These are phyloP conservation scores for Cerastis rubricosa DNA, from an alignment of 2,888 invertebrate genomes.

Conservation along the genomic window DNA sequence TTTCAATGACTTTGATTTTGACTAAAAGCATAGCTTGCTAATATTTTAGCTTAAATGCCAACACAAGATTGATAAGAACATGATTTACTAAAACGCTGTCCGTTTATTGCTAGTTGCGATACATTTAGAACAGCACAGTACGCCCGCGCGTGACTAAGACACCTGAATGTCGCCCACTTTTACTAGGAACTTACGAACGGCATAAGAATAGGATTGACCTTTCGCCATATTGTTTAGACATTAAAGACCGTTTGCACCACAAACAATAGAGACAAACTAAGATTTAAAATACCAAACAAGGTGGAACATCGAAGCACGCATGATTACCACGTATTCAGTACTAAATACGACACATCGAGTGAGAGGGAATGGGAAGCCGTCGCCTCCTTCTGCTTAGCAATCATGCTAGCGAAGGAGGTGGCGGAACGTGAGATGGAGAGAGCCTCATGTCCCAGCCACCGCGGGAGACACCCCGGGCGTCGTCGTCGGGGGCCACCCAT, in stretches of 20 bases:
- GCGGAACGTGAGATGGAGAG: too few species aligned
- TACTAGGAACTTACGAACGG: conserved; percentile 28
- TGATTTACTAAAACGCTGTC: conserved; percentile 14
- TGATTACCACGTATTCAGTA: too few species aligned
- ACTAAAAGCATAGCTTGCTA: too few species aligned
- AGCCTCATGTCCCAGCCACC: too few species aligned
- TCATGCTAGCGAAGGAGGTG: too few species aligned
- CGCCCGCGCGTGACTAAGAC: conserved; percentile 50
- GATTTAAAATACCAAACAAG: background rate
- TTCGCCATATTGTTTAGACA: conserved; percentile 26
- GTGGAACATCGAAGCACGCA: background rate
- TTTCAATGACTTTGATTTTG: too few species aligned
- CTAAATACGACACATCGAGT: too few species aligned
- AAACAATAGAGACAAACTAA: background rate
- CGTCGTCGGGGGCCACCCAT: too few species aligned
- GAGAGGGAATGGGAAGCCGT: too few species aligned
- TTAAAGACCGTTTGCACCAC: background rate
- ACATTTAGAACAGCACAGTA: conserved; percentile 19
- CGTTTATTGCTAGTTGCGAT: background rate
- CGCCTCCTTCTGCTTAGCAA: too few species aligned
- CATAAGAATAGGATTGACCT: conserved; percentile 43
- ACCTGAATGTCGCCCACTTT: conserved; percentile 59
- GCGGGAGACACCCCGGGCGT: too few species aligned
- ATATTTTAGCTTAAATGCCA: too few species aligned
- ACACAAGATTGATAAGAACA: conserved; percentile 34